A percentile compares a stretch with the other conserved stretches of the same genome.
Evolutionary conservation across 2,113 vertebrate species (phyloP).

Genomic region (Orycteropus afer): DNA sequence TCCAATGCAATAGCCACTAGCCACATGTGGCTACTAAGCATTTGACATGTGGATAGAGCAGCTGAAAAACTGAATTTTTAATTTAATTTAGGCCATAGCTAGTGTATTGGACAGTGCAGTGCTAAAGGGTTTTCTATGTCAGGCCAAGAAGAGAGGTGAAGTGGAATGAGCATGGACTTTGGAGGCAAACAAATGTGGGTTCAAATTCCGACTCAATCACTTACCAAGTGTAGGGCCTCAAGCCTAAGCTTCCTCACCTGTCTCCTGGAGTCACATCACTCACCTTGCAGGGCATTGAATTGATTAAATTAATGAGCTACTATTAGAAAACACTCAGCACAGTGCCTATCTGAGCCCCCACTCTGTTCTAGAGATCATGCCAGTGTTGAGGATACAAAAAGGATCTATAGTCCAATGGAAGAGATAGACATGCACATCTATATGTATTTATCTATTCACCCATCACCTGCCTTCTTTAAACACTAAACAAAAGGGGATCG

Average conservation of each 20-base stretch:
- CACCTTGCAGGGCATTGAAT: neutral
- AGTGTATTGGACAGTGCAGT: neutral
- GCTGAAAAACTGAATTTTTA: neutral
- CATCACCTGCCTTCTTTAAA: neutral
- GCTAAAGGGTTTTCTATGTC: neutral
- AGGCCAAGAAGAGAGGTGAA: neutral
- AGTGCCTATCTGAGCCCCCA: neutral
- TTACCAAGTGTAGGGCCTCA: neutral
- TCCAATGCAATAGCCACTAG: neutral
- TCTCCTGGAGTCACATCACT: neutral
- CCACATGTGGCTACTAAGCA: neutral
- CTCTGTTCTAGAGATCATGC: neutral
- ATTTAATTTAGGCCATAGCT: neutral
- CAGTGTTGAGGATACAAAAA: neutral
- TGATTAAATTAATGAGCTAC: neutral
- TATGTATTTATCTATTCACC: neutral
- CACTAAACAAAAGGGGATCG: neutral
- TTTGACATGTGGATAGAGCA: neutral
- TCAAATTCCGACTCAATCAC: neutral
- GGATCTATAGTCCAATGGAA: rapidly evolving
- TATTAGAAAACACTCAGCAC: neutral
- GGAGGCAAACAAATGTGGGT: neutral
- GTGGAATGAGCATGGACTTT: neutral
- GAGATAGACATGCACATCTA: neutral
- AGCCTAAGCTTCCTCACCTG: neutral